Conservation (phyloP, 2,797 vertebrate genomes). For the Chelmon rostratus region DNA sequence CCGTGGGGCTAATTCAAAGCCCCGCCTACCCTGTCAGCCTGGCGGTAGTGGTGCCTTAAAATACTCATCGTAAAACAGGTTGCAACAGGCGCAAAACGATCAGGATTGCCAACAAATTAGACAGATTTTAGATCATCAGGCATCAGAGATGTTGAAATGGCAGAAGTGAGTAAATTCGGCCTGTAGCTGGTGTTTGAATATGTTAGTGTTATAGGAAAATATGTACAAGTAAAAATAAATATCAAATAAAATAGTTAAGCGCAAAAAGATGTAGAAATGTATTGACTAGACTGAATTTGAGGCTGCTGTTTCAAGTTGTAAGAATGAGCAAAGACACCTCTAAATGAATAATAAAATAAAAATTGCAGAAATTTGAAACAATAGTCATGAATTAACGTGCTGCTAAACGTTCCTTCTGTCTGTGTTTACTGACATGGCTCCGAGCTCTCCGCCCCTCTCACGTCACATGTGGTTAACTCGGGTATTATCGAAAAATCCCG, state of each 20-base stretch:
- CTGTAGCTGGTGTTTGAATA: neutral
- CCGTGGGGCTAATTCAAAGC: conserved; percentile 2
- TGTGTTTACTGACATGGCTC: neutral
- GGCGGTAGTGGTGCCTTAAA: conserved; percentile 30
- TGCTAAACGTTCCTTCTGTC: neutral
- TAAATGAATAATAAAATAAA: neutral
- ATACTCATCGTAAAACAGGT: conserved; percentile 14
- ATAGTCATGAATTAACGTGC: neutral
- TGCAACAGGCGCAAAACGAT: neutral
- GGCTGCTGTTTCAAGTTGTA: neutral
- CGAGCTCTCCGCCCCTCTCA: conserved; percentile 51
- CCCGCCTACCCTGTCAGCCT: neutral
- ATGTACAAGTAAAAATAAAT: neutral
- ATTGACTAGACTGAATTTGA: neutral
- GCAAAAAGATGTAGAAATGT: neutral
- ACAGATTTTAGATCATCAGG: neutral
- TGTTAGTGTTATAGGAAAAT: too few species aligned
- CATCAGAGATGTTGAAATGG: neutral
- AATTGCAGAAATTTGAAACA: neutral
- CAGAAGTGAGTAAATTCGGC: neutral
- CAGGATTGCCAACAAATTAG: neutral
- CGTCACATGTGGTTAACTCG: conserved; percentile 52
- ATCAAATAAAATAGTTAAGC: neutral
- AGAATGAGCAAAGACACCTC: neutral
- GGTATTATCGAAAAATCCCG: conserved; percentile 50